Evolutionary conservation across 2,797 vertebrate species (phyloP).

Genomic region (Meda fulgida): DNA sequence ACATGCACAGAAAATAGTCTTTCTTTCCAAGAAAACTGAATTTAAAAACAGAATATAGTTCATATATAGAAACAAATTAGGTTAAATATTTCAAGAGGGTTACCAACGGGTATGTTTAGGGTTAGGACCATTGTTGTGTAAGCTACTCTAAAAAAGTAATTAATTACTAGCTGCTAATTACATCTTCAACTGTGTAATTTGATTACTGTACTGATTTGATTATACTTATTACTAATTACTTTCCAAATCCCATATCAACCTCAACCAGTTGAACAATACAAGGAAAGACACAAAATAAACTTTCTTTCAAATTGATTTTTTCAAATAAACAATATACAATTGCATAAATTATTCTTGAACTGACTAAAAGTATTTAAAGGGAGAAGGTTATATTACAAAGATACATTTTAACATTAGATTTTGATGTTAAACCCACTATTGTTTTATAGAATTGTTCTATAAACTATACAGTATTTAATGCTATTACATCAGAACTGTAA

Average conservation of each 20-base stretch:
- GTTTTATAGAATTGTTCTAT: not conserved
- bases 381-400: not conserved
- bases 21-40: too few species aligned
- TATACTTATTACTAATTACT: not conserved
- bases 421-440: not conserved
- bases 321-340: too few species aligned
- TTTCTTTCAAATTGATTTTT: not conserved
- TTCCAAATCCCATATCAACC: not conserved
- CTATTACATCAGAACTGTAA: not conserved
- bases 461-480: not conserved
- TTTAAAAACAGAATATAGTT: too few species aligned
- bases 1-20: too few species aligned
- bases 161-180: not conserved
- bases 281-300: not conserved
- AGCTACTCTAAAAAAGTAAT: not conserved
- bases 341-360: too few species aligned
- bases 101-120: too few species aligned
- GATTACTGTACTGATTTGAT: not conserved
- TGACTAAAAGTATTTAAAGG: too few species aligned
- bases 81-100: too few species aligned
- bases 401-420: too few species aligned
- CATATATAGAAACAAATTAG: too few species aligned
- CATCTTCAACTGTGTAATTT: not conserved
- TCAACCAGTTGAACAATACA: not conserved
- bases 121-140: not conserved